Evolutionary conservation across 2,797 vertebrate species (phyloP).

Genomic region (Alosa sapidissima): DNA sequence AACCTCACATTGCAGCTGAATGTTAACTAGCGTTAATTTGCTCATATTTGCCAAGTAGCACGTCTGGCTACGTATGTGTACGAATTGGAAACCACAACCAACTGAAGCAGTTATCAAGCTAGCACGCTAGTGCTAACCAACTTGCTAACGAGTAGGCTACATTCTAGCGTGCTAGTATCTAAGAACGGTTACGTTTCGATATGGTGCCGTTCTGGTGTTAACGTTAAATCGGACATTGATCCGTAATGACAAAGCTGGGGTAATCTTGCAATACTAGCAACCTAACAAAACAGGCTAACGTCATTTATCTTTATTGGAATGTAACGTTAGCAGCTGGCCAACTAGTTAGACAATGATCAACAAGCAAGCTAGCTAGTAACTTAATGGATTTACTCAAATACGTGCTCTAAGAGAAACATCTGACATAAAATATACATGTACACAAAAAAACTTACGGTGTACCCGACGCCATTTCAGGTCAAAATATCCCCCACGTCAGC

Average conservation of each 20-base stretch:
- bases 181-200: neutral
- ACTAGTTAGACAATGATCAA: neutral
- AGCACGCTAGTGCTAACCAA: neutral
- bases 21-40: neutral
- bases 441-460: conserved; percentile 69
- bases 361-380: conserved; percentile 12
- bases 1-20: neutral
- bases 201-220: neutral
- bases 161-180: neutral
- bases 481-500: conserved; percentile 1
- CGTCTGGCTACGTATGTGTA: neutral
- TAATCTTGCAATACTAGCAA: neutral
- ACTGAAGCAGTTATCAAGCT: neutral
- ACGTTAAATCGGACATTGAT: neutral
- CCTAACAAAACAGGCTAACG: neutral
- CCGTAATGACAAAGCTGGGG: neutral
- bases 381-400: neutral
- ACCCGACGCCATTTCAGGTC: conserved; percentile 72
- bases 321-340: neutral
- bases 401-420: neutral
- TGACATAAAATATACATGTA: neutral
- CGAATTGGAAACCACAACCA: too few relatives aligned
- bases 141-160: neutral
- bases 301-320: neutral
- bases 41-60: neutral